These are phyloP conservation scores for Erythrolamprus reginae DNA, from an alignment of 2,113 vertebrate species.

Conservation along the genomic window DNA sequence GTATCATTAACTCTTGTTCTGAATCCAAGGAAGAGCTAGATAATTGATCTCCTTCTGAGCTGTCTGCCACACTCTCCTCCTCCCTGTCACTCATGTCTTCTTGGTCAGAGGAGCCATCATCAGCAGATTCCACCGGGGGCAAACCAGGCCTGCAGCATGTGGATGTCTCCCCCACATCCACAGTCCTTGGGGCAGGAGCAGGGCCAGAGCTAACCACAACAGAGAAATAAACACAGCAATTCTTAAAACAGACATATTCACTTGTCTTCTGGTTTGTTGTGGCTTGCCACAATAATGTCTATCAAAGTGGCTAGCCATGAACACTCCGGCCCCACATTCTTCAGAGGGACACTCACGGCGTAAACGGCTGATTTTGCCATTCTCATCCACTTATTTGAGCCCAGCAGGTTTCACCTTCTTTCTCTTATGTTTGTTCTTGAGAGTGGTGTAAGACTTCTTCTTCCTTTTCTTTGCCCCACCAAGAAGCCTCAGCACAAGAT, in stretches of 20 bases:
- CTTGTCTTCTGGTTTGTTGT: slow-evolving; percentile 98
- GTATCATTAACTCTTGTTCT: no score
- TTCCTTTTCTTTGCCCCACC: slow-evolving; percentile 99
- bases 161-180: no score
- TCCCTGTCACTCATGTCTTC: no score
- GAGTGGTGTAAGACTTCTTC: slow-evolving; percentile 99
- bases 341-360: slow-evolving; percentile 95
- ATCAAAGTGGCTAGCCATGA: slow-evolving; percentile 98
- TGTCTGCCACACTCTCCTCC: no score
- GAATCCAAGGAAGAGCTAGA: no score
- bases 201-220: no score
- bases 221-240: background rate
- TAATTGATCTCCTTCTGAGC: no score
- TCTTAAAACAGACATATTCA: slow-evolving; percentile 68
- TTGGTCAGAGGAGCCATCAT: no score
- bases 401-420: slow-evolving; percentile 99
- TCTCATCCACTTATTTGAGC: slow-evolving; percentile 98
- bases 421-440: slow-evolving; percentile 99
- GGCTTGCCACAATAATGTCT: slow-evolving; percentile 97
- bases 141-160: no score
- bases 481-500: slow-evolving; percentile 93
- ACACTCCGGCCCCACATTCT: slow-evolving; percentile 95
- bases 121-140: no score
- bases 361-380: slow-evolving; percentile 95
- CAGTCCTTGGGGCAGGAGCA: no score